Conservation (phyloP, 2,888 invertebrate species). For the Polymixis lichenea region DNA sequence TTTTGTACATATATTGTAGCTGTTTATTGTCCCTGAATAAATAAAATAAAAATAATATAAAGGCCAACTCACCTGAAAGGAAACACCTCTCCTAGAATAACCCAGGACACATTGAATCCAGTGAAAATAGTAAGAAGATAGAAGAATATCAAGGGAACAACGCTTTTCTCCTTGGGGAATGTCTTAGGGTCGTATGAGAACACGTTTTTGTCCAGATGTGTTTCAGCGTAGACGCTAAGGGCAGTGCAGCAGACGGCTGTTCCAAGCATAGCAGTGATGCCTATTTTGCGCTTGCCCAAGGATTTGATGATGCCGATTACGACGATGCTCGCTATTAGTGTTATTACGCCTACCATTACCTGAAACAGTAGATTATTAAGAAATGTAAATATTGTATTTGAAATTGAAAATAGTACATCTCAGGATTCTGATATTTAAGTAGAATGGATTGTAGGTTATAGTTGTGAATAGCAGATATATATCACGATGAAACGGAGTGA, state of each 20-base stretch:
- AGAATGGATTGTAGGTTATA: no score
- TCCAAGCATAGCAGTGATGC: constrained; percentile 83
- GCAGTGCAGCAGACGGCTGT: constrained; percentile 81
- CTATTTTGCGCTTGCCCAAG: constrained; percentile 87
- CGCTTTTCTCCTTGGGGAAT: constrained; percentile 81
- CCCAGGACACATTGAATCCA: constrained; percentile 89
- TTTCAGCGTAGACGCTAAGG: constrained; percentile 85
- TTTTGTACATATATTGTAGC: no score
- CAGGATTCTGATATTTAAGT: background rate
- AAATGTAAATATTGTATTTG: background rate
- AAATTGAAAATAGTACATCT: background rate
- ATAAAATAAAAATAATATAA: background rate
- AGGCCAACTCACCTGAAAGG: constrained; percentile 86
- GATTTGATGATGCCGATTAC: constrained; percentile 83
- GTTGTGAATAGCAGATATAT: no score
- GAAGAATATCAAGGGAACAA: constrained; percentile 83
- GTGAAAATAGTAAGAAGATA: constrained; percentile 82
- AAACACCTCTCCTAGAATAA: constrained; percentile 90
- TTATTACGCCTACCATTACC: constrained; percentile 87
- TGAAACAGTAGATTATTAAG: constrained; percentile 67
- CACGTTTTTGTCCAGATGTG: constrained; percentile 76
- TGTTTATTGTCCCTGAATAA: no score
- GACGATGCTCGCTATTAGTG: constrained; percentile 82
- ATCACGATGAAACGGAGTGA: background rate
- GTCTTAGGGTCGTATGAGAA: constrained; percentile 85